Evolutionary conservation across 2,113 vertebrate genomes (phyloP).

Genomic region (Nettapus auritus): DNA sequence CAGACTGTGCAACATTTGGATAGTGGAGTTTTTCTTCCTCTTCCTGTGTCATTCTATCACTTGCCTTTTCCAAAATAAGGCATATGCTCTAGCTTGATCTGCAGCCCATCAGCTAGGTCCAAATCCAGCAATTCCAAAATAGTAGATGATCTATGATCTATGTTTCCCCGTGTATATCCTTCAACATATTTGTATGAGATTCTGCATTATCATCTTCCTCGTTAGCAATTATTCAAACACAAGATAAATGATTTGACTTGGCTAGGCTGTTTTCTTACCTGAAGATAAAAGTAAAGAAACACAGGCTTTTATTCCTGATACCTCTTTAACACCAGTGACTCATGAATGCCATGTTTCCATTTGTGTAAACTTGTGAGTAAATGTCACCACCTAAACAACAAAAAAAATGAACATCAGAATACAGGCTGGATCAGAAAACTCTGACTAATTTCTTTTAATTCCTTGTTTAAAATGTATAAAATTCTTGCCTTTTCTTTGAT

Average conservation of each 20-base stretch:
- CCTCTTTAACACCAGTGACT: not conserved
- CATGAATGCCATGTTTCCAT: not conserved
- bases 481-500: not conserved
- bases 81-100: not conserved
- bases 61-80: not conserved
- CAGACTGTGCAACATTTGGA: not conserved
- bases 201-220: not conserved
- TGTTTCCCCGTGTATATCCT: not conserved
- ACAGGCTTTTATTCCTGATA: not conserved
- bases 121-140: not conserved
- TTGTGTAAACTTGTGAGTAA: conserved; percentile 15
- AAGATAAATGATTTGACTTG: not conserved
- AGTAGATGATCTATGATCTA: not conserved
- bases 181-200: not conserved
- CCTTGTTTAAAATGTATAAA: not conserved
- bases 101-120: not conserved
- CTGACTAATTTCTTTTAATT: not conserved
- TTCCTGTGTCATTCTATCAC: not conserved
- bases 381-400: not conserved
- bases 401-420: not conserved
- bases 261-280: not conserved
- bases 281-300: not conserved
- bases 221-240: not conserved
- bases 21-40: not conserved
- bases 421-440: not conserved